These are phyloP conservation scores for Sminthurinus signatus DNA, from an alignment of 1,140 invertebrate genomes.

Conservation along the genomic window DNA sequence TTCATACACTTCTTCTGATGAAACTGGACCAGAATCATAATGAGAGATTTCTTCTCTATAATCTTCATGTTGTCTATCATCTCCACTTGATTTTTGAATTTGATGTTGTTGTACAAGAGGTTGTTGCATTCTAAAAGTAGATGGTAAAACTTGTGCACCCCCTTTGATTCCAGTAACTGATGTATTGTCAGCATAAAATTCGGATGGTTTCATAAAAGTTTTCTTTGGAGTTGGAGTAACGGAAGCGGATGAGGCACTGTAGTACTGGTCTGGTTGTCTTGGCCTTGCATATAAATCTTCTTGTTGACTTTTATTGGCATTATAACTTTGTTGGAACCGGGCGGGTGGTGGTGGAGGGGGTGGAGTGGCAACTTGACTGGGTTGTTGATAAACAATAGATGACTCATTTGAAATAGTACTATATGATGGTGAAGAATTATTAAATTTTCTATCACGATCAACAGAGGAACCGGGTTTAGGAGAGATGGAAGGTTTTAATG, in stretches of 20 bases:
- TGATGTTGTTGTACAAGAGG: constrained; percentile 17
- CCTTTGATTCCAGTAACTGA: not conserved
- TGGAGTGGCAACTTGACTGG: constrained; percentile 14
- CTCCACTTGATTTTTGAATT: constrained; percentile 24
- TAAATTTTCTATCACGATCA: constrained; percentile 28
- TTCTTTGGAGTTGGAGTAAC: constrained; percentile 28
- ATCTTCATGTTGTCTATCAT: constrained; percentile 2
- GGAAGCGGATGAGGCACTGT: constrained; percentile 27
- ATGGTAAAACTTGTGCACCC: not conserved
- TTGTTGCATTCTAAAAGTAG: constrained; percentile 16
- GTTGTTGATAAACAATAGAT: constrained; percentile 17
- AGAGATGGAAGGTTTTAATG: constrained; percentile 35
- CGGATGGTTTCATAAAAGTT: constrained; percentile 38
- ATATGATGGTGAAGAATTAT: constrained; percentile 35
- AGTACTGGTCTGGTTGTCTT: constrained; percentile 33
- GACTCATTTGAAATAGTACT: constrained; percentile 36
- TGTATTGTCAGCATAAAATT: constrained; percentile 28
- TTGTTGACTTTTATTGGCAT: constrained; percentile 18
- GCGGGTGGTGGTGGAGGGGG: constrained; percentile 21
- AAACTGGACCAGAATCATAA: constrained; percentile 37
- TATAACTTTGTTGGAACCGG: constrained; percentile 1
- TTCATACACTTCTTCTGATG: constrained; percentile 36
- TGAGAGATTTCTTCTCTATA: constrained; percentile 26
- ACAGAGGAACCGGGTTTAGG: constrained; percentile 30
- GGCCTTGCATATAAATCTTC: constrained; percentile 39